Evolutionary conservation across 2,888 invertebrate genomes (phyloP).

Genomic region (Trichogramma evanescens): DNA sequence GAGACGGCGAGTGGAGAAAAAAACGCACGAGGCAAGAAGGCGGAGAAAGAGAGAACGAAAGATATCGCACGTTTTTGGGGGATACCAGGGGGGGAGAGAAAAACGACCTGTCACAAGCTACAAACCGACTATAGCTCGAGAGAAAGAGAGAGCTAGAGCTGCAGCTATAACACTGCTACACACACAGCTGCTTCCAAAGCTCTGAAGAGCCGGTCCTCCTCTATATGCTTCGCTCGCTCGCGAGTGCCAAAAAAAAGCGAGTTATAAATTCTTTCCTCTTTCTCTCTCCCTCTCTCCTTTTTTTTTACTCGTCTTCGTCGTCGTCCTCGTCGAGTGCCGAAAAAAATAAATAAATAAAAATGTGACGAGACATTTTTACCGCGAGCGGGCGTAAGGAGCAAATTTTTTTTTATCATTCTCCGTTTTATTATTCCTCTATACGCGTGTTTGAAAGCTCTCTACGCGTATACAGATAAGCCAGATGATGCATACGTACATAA

Average conservation of each 20-base stretch:
- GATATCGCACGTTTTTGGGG: background rate
- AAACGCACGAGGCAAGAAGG: background rate
- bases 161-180: no score
- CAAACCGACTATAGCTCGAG: conserved; percentile 12
- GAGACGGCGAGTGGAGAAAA: background rate
- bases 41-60: background rate
- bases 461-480: no score
- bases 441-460: no score
- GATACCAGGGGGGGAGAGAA: conserved; percentile 4
- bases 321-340: background rate
- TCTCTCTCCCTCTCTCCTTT: background rate
- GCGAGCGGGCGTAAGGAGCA: no score
- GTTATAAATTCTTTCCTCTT: background rate
- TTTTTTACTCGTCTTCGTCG: background rate
- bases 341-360: background rate
- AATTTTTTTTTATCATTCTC: no score
- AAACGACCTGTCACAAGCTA: conserved; percentile 13
- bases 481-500: no score
- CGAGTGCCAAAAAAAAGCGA: no score
- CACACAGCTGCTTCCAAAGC: no score
- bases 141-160: background rate
- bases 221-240: no score
- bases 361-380: background rate
- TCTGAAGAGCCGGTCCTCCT: background rate
- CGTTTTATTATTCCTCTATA: no score